Conservation (phyloP, 1,140 invertebrate species). For the Drosophila triauraria region DNA sequence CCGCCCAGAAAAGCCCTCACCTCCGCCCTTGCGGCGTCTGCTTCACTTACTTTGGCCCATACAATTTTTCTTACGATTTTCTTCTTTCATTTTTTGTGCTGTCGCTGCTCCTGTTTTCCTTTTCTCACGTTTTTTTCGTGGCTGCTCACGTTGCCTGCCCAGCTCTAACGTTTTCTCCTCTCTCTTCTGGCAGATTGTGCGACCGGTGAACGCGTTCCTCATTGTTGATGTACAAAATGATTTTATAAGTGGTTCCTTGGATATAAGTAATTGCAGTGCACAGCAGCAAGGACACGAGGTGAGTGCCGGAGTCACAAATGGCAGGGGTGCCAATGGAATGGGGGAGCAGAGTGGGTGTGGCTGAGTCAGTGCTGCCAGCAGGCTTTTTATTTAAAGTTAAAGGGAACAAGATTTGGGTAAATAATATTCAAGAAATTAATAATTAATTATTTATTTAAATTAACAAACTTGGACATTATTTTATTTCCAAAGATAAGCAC, state of each 20-base stretch:
- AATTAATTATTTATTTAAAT: too few relatives aligned
- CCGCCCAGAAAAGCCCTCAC: slow-evolving; percentile 21
- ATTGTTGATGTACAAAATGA: slow-evolving; percentile 99
- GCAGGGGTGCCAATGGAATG: slow-evolving; percentile 10
- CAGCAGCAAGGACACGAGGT: slow-evolving; percentile 95
- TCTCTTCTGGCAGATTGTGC: slow-evolving; percentile 89
- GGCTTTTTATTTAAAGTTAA: neutral
- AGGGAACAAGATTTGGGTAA: neutral
- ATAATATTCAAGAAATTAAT: too few relatives aligned
- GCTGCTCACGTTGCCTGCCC: slow-evolving; percentile 53
- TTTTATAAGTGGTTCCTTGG: slow-evolving; percentile 97
- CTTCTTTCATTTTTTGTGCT: slow-evolving; percentile 50
- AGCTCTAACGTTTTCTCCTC: slow-evolving; percentile 44
- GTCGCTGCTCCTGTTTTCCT: slow-evolving; percentile 53
- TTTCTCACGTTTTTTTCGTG: slow-evolving; percentile 29
- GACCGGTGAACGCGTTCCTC: slow-evolving; percentile 95
- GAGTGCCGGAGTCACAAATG: slow-evolving; percentile 72
- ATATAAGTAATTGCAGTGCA: slow-evolving; percentile 96
- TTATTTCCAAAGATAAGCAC: too few relatives aligned
- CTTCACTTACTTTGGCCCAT: slow-evolving; percentile 76
- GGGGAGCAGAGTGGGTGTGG: slow-evolving; percentile 6
- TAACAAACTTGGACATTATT: too few relatives aligned
- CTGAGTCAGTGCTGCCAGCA: slow-evolving; percentile 6
- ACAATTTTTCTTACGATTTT: slow-evolving; percentile 80
- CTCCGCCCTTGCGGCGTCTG: slow-evolving; percentile 73